Conservation (phyloP, 2,888 invertebrate species). For the Drosophila quinaria region DNA sequence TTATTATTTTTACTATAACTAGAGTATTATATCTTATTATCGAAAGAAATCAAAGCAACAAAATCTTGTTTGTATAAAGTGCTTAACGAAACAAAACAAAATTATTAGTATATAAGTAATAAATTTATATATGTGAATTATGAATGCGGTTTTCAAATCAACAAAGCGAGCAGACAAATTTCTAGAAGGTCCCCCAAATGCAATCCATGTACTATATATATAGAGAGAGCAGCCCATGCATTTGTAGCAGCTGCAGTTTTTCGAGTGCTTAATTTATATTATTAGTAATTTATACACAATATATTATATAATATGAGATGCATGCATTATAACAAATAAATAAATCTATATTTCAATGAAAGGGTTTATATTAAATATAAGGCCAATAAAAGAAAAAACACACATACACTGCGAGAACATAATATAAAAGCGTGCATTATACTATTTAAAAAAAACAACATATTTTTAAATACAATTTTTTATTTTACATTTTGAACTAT, state of each 20-base stretch:
- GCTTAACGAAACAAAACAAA: conserved; percentile 33
- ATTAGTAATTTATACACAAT: conserved; percentile 76
- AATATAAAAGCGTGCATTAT: conserved; percentile 53
- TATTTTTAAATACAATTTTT: conserved; percentile 79
- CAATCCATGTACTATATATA: conserved; percentile 55
- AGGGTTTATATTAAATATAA: conserved; percentile 61
- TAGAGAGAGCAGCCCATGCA: conserved; percentile 40
- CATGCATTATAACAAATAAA: conserved; percentile 60
- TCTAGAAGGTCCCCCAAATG: conserved; percentile 35
- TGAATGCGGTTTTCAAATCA: conserved; percentile 50
- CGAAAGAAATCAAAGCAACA: conserved; percentile 31
- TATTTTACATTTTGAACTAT: conserved; percentile 78
- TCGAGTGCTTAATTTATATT: conserved; percentile 78
- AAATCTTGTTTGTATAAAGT: conserved; percentile 53
- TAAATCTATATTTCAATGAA: conserved; percentile 51
- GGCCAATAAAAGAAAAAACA: conserved; percentile 38
- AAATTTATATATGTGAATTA: conserved; percentile 51
- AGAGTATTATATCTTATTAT: conserved; percentile 69
- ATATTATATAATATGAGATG: conserved; percentile 44
- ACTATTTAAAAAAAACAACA: conserved; percentile 58
- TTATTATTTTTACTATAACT: conserved; percentile 73
- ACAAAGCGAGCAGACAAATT: conserved; percentile 21
- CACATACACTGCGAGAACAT: conserved; percentile 48
- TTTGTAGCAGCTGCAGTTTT: conserved; percentile 76
- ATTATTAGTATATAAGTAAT: conserved; percentile 32